Evolutionary conservation across 37 sponge, comb jelly and placozoan species (phyloP).

Genomic region (Bolinopsis microptera): DNA sequence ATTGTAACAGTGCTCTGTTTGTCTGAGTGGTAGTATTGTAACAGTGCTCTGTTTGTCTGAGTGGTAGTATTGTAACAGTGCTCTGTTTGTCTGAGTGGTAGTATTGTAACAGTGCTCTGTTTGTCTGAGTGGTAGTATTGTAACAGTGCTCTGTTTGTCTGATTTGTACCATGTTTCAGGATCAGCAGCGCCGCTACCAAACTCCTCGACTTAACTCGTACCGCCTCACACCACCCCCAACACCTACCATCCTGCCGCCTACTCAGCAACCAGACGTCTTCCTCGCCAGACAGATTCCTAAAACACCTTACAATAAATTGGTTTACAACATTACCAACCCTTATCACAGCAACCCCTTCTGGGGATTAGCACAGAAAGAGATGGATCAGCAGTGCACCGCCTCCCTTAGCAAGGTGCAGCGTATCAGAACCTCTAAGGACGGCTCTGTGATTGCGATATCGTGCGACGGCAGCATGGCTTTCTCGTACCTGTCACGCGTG

Average conservation of each 20-base stretch:
- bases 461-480: slow-evolving; percentile 66
- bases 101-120: too few relatives aligned
- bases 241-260: slow-evolving; percentile 50
- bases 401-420: background rate
- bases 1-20: too few relatives aligned
- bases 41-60: too few relatives aligned
- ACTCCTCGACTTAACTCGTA: background rate
- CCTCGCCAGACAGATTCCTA: background rate
- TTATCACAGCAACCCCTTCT: background rate
- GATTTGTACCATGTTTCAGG: slow-evolving; percentile 41
- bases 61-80: too few relatives aligned
- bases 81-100: too few relatives aligned
- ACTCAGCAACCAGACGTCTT: slow-evolving; percentile 35
- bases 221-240: slow-evolving; percentile 47
- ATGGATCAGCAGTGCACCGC: background rate
- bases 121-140: too few relatives aligned
- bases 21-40: too few relatives aligned
- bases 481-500: slow-evolving; percentile 58
- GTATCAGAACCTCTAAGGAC: slow-evolving; percentile 58
- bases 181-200: background rate
- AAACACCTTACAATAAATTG: background rate
- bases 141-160: too few relatives aligned
- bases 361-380: background rate
- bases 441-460: slow-evolving; percentile 56
- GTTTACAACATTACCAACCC: background rate